Evolutionary conservation across 2,888 invertebrate genomes (phyloP), one percentile per base, ranked within the genome.

Genomic region (Pollenia labialis): DNA sequence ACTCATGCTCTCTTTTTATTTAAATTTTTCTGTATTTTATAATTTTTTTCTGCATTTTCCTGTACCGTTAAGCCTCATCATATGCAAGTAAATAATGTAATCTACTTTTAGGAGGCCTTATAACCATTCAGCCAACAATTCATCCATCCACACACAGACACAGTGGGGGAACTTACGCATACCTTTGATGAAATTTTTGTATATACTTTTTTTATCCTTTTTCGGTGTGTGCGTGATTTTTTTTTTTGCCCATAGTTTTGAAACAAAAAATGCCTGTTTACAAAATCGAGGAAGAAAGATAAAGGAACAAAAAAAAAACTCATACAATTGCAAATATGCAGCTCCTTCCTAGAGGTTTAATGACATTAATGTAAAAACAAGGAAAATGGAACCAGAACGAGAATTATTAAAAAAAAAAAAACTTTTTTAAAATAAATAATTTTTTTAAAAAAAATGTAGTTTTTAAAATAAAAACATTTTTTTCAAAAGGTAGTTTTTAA

Each of bases 41-140:
- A 32, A 54, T 85, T 32, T 60, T 52, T 62, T 62, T 44, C 32
- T 6, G 4, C 14, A 32, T 58, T 58, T 58, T n/a, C 16, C 48
- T 69, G 42, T 58, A 69, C 56, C 62, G 62, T 71, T 50, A 60
- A 75, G 44, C 50, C 72, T 69, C 60, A 69, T 64, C 71, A 46
- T 46, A 66, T 72, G 80, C 80, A 83, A 87, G 86, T 87, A 87
- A 87, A 87, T 87, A 87, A 87, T 84, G 83, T 87, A 87, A 87
- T 80, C 83, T 76, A 76, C 83, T 84, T 80, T 80, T 72, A 60
- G 69, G 86, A 52, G 86, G 60, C 32, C 46, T 54, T 46, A 32
- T 40, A 32, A 12, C 48, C 75, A 50, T 42, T 6, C 16, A 32
- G 6, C 32, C 32, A 32, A 32, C 32, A 32, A 6, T 32, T 32